Conservation (phyloP, 2,113 vertebrate species). For the Crotalus viridis region DNA sequence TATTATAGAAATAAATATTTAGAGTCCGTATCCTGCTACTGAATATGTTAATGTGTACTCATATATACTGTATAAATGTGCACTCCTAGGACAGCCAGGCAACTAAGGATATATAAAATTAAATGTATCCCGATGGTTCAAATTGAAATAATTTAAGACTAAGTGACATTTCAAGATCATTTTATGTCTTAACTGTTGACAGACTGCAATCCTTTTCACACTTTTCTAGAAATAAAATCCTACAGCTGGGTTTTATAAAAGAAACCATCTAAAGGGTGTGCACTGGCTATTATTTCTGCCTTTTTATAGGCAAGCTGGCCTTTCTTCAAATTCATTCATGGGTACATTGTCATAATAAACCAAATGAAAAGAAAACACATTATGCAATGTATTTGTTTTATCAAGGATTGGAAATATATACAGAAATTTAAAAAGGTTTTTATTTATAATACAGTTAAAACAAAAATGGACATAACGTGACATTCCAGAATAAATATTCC, state of each 20-base stretch:
- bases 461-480: too few relatives aligned
- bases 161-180: neutral
- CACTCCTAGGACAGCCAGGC: neutral
- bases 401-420: neutral
- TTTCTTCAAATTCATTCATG: neutral
- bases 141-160: neutral
- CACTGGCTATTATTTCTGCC: neutral
- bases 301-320: neutral
- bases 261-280: neutral
- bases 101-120: neutral
- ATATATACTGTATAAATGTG: neutral
- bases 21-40: slow-evolving; percentile 8
- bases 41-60: neutral
- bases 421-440: neutral
- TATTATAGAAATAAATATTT: slow-evolving; percentile 38
- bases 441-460: too few relatives aligned
- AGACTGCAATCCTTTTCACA: neutral
- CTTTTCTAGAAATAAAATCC: neutral
- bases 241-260: neutral
- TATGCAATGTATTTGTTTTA: neutral
- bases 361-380: neutral
- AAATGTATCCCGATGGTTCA: neutral
- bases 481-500: too few relatives aligned
- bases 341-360: neutral
- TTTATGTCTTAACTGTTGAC: neutral